Evolutionary conservation across 2,113 vertebrate genomes (phyloP).

Genomic region (Pseudopodoces humilis): DNA sequence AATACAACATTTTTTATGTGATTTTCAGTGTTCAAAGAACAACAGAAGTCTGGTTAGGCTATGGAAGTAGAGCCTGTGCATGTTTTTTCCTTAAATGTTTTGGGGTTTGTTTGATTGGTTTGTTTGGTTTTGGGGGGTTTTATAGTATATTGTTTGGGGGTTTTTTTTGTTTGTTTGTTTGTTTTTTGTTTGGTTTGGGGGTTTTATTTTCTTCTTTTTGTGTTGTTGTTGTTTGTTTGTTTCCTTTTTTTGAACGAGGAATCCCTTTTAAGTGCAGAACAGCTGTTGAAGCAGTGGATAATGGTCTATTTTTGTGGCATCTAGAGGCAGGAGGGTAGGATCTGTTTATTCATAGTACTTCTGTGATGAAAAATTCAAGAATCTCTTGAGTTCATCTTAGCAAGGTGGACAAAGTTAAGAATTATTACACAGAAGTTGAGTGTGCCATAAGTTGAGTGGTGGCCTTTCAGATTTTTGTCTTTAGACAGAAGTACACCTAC

Average conservation of each 20-base stretch:
- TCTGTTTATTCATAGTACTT: background rate
- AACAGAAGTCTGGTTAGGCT: background rate
- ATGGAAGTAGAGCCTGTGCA: background rate
- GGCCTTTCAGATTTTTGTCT: background rate
- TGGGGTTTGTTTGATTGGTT: background rate
- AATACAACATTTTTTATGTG: background rate
- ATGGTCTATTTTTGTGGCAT: background rate
- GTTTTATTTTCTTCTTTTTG: background rate
- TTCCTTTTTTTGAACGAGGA: background rate
- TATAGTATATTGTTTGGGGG: background rate
- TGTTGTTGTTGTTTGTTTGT: background rate
- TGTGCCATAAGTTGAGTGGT: background rate
- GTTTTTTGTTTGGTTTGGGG: background rate
- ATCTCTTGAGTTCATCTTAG: background rate
- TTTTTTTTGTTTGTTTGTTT: background rate
- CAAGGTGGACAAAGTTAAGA: background rate
- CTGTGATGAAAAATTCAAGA: background rate
- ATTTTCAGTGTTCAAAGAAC: background rate
- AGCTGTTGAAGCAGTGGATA: background rate
- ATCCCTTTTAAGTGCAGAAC: background rate
- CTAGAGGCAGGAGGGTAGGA: background rate
- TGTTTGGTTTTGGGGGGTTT: rapidly evolving
- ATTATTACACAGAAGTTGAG: background rate
- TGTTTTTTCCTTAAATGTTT: background rate
- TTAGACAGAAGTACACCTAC: background rate